Conservation (phyloP, 2,888 invertebrate species). For the Anagyrus pseudococci region DNA sequence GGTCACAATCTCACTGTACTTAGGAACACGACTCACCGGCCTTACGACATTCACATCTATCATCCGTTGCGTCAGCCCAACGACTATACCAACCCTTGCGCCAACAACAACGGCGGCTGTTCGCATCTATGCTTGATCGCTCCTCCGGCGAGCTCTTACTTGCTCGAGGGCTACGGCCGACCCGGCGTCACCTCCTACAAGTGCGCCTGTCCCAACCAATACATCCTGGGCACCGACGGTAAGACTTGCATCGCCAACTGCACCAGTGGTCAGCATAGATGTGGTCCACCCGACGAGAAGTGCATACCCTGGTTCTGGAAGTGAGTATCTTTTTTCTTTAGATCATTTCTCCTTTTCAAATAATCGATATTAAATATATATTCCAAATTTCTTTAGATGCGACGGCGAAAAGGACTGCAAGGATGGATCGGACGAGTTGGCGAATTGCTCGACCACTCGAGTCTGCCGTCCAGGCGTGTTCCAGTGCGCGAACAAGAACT, state of each 20-base stretch:
- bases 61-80: conserved; percentile 84
- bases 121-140: conserved; percentile 93
- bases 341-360: background rate
- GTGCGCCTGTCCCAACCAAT: conserved; percentile 96
- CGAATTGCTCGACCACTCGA: conserved; percentile 77
- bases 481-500: conserved; percentile 93
- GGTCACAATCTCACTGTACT: conserved; percentile 77
- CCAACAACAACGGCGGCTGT: conserved; percentile 91
- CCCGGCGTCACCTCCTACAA: conserved; percentile 80
- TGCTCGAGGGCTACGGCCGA: conserved; percentile 80
- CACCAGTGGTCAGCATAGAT: conserved; percentile 84
- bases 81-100: conserved; percentile 89
- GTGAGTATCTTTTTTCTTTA: conserved; percentile 60
- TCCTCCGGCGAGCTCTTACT: conserved; percentile 80
- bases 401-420: conserved; percentile 93
- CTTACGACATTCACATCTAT: conserved; percentile 91
- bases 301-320: conserved; percentile 83
- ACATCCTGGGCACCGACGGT: conserved; percentile 78
- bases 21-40: conserved; percentile 91
- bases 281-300: conserved; percentile 73
- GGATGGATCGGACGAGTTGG: conserved; percentile 90
- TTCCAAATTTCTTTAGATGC: conserved; percentile 75
- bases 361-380: too few species aligned
- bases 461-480: conserved; percentile 90
- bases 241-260: conserved; percentile 95